Conservation (phyloP, 1,140 invertebrate genomes). For the Macrobrachium nipponense region DNA sequence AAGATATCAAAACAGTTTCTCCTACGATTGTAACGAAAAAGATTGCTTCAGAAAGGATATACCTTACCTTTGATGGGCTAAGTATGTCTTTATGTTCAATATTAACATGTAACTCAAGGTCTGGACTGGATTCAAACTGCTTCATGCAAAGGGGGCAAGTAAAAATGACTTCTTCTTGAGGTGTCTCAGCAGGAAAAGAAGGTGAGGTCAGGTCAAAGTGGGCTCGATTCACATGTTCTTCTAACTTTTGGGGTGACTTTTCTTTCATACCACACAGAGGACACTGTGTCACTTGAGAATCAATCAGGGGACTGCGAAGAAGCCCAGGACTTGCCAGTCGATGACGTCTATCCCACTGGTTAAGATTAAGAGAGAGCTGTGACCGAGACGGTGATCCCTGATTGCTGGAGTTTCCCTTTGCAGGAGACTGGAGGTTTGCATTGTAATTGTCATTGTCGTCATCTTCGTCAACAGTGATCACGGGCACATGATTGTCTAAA, state of each 20-base stretch:
- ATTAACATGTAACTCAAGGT: conserved; percentile 87
- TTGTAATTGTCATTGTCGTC: conserved; percentile 56
- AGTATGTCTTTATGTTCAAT: conserved; percentile 83
- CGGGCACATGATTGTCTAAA: conserved; percentile 49
- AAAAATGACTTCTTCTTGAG: conserved; percentile 63
- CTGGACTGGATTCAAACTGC: conserved; percentile 79
- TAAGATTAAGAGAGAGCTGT: conserved; percentile 75
- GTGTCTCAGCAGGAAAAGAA: conserved; percentile 72
- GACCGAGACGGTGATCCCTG: conserved; percentile 74
- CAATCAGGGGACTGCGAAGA: not conserved
- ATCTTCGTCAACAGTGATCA: conserved; percentile 49
- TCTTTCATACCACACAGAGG: conserved; percentile 84
- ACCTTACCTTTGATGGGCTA: conserved; percentile 70
- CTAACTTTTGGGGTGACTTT: conserved; percentile 78
- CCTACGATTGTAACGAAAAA: not conserved
- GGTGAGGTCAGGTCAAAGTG: conserved; percentile 88
- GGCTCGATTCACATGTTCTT: conserved; percentile 85
- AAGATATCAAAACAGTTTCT: not conserved
- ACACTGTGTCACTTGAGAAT: conserved; percentile 72
- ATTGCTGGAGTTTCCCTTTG: conserved; percentile 28
- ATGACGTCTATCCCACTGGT: conserved; percentile 38
- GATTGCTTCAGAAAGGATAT: not conserved
- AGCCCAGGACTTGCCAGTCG: not conserved
- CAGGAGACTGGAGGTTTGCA: conserved; percentile 48
- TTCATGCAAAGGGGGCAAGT: conserved; percentile 80